phyloP scores from a whole-genome alignment of 64 coral and sea anemone genomes.

The Porites lutea region DNA sequence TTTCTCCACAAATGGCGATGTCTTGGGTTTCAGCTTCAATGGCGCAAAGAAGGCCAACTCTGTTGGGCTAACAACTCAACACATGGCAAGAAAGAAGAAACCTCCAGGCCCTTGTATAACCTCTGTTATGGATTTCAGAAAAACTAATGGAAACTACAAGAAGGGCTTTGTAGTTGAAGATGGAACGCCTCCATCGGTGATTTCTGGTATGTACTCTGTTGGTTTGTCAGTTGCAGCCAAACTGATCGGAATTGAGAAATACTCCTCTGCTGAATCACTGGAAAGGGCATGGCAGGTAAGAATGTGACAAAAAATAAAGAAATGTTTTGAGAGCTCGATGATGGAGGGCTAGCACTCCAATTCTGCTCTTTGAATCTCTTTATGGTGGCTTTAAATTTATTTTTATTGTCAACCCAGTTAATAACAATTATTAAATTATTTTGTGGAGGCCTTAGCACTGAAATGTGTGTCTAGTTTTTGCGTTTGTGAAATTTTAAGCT shows the following conservation, averaged over 20 bases:
- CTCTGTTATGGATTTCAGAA: slow-evolving; percentile 58
- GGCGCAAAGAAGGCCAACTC: slow-evolving; percentile 47
- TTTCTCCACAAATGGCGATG: slow-evolving; percentile 70
- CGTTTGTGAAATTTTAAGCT: too few relatives aligned
- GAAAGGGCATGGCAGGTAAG: slow-evolving; percentile 55
- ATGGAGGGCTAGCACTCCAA: too few relatives aligned
- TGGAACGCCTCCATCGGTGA: slow-evolving; percentile 45
- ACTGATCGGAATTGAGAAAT: slow-evolving; percentile 38
- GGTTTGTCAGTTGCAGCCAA: slow-evolving; percentile 21
- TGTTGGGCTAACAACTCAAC: slow-evolving; percentile 36
- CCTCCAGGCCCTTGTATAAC: slow-evolving; percentile 57
- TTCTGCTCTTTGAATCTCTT: too few relatives aligned
- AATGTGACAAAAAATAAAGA: not conserved
- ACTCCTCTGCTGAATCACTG: slow-evolving; percentile 5
- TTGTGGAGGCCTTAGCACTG: too few relatives aligned
- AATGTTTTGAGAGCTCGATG: not conserved
- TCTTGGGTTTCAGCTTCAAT: slow-evolving; percentile 52
- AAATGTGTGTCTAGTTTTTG: too few relatives aligned
- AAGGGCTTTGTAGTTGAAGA: slow-evolving; percentile 61
- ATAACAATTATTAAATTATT: too few relatives aligned
- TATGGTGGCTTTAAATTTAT: too few relatives aligned
- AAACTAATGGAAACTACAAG: not conserved
- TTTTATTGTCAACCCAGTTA: too few relatives aligned
- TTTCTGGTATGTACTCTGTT: slow-evolving; percentile 17
- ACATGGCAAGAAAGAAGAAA: slow-evolving; percentile 10